These are phyloP conservation scores for Buceros bicornis DNA, from an alignment of 2,797 vertebrate species.

Conservation along the genomic window DNA sequence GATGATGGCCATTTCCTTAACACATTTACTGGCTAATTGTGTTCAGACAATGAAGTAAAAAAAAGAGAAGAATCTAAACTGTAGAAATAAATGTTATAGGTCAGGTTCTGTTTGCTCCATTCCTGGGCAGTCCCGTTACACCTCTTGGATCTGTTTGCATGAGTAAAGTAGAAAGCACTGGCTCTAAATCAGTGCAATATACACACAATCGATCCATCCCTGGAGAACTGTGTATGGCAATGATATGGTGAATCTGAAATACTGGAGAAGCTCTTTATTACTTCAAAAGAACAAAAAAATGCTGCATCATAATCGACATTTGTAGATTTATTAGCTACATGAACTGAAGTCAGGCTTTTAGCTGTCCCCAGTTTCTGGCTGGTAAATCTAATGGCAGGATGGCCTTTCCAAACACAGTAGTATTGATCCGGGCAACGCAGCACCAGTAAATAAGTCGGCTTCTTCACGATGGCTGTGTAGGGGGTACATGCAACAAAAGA, in stretches of 20 bases:
- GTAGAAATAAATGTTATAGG: neutral
- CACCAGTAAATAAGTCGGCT: constrained; percentile 31
- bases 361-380: constrained; percentile 9
- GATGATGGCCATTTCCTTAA: neutral
- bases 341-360: constrained; percentile 38
- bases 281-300: neutral
- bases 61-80: neutral
- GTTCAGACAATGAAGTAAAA: neutral
- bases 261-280: neutral
- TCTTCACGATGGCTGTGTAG: neutral
- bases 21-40: neutral
- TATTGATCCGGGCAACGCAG: constrained; percentile 29
- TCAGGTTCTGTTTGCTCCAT: neutral
- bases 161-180: neutral
- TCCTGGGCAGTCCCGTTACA: neutral
- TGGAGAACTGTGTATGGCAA: neutral
- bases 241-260: neutral
- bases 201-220: neutral
- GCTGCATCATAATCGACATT: neutral
- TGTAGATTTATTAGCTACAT: constrained; percentile 18
- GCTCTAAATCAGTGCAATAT: neutral
- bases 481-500: neutral
- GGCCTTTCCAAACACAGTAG: constrained; percentile 1
- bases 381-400: constrained; percentile 34
- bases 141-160: neutral